Evolutionary conservation across 2,113 vertebrate genomes (phyloP).

Genomic region (Forbesichthys papilliferus): DNA sequence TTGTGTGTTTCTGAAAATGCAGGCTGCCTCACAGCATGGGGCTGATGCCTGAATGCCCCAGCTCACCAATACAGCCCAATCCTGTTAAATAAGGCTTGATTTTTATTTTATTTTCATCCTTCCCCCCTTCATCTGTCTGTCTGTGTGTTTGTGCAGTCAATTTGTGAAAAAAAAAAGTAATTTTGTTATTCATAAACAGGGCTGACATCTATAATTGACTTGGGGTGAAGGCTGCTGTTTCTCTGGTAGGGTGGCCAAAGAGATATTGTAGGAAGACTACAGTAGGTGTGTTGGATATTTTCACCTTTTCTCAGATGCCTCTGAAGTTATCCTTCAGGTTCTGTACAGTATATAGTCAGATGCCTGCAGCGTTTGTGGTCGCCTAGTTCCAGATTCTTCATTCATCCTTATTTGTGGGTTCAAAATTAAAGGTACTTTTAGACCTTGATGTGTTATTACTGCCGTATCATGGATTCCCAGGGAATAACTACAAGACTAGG

Average conservation of each 20-base stretch:
- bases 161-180: no score
- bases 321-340: no score
- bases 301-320: no score
- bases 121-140: background rate
- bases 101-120: background rate
- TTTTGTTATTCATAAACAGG: no score
- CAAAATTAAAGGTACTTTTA: constrained; percentile 39
- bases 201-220: no score
- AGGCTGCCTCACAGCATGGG: constrained; percentile 8
- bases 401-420: constrained; percentile 56
- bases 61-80: background rate
- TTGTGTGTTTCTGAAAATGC: constrained; percentile 5
- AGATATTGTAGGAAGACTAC: no score
- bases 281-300: no score
- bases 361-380: constrained; percentile 10
- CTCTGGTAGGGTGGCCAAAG: no score
- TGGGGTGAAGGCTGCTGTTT: no score
- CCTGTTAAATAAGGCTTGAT: constrained; percentile 8
- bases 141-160: background rate
- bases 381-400: constrained; percentile 52
- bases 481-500: no score
- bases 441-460: constrained; percentile 23
- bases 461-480: no score
- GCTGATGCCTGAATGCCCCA: background rate
- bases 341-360: no score